Conservation (phyloP, 1,140 invertebrate species). For the Drosophila truncata region DNA sequence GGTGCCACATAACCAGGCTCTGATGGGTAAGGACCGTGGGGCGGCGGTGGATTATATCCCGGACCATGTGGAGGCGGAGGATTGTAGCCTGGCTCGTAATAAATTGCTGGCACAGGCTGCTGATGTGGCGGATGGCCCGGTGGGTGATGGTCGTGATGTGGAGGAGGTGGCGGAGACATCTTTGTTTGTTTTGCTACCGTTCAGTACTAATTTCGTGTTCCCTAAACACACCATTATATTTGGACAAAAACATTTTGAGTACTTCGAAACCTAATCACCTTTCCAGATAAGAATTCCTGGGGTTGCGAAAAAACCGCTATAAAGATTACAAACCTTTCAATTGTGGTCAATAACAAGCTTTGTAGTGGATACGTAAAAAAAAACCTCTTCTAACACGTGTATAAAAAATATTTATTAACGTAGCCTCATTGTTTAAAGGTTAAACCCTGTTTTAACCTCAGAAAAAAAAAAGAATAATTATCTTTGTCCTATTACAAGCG, state of each 20-base stretch:
- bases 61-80: constrained; percentile 8
- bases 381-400: background rate
- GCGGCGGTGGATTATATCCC: constrained; percentile 12
- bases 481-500: background rate
- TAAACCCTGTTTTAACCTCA: background rate
- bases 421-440: background rate
- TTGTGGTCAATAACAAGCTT: constrained; percentile 4
- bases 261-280: background rate
- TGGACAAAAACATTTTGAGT: background rate
- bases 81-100: constrained; percentile 14
- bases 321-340: background rate
- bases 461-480: background rate
- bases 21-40: constrained; percentile 23
- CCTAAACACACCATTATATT: constrained; percentile 5
- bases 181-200: constrained; percentile 8
- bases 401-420: background rate
- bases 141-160: constrained; percentile 20
- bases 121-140: constrained; percentile 15
- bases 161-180: constrained; percentile 32
- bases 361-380: background rate
- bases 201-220: background rate
- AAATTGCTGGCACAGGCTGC: constrained; percentile 28
- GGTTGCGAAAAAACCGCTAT: background rate
- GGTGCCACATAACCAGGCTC: constrained; percentile 13
- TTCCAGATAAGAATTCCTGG: background rate